Percentiles rank a stretch among this genome's conserved stretches.
Evolutionary conservation across 2,797 vertebrate species (phyloP).

Genomic region (Meriones psammophilus): DNA sequence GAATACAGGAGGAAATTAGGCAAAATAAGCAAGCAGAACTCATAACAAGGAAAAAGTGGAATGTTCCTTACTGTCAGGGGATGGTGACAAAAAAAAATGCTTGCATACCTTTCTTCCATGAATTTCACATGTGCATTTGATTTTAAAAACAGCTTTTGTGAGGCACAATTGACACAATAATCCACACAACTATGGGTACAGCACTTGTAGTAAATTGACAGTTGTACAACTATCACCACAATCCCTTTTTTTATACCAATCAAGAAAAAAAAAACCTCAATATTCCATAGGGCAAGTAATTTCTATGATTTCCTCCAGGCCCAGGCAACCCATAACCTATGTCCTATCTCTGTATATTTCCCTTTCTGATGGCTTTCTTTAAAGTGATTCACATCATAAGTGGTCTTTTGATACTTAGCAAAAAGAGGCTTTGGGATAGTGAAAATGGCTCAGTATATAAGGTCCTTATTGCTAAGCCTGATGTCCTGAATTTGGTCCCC

Average conservation of each 20-base stretch:
- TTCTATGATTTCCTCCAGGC: neutral
- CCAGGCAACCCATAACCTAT: neutral
- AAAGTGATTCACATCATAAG: neutral
- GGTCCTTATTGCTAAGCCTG: neutral
- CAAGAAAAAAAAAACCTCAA: neutral
- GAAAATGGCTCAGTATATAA: neutral
- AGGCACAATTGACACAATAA: neutral
- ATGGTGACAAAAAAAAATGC: neutral
- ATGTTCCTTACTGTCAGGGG: neutral
- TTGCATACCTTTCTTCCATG: neutral
- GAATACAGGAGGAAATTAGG: neutral
- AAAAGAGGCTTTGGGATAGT: neutral
- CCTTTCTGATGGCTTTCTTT: conserved; percentile 14
- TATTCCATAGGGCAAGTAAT: neutral
- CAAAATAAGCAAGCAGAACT: neutral
- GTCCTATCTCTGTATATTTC: neutral
- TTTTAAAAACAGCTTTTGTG: neutral
- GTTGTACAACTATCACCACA: neutral
- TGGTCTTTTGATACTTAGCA: neutral
- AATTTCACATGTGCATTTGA: neutral
- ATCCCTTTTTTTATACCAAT: neutral
- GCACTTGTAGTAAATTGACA: neutral
- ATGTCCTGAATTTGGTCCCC: neutral
- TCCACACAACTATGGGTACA: neutral
- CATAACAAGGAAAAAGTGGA: neutral